phyloP scores from a whole-genome alignment of 2,797 vertebrate genomes.

The Oceanodroma leucorhoa region DNA sequence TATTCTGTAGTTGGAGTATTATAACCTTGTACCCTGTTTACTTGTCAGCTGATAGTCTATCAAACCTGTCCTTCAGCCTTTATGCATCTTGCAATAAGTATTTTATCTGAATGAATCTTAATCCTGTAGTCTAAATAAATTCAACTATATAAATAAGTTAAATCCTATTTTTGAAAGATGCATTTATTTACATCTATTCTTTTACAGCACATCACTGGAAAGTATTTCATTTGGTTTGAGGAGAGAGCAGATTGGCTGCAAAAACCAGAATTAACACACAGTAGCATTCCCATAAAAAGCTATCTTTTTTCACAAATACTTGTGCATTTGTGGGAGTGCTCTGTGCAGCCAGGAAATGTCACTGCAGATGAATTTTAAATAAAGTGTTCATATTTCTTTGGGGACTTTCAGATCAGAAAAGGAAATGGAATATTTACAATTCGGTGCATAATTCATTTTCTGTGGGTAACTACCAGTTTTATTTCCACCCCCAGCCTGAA shows the following conservation, averaged over 20 bases:
- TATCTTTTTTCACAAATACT: slow-evolving; percentile 60
- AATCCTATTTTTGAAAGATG: slow-evolving; percentile 23
- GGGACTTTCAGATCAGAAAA: slow-evolving; percentile 77
- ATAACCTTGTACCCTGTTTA: neutral
- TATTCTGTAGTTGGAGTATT: neutral
- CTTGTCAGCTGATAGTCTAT: neutral
- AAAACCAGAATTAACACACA: slow-evolving; percentile 62
- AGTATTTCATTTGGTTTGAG: slow-evolving; percentile 20
- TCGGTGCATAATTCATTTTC: slow-evolving; percentile 80
- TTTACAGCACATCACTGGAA: neutral
- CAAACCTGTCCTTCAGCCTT: slow-evolving; percentile 29
- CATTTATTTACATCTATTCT: slow-evolving; percentile 48
- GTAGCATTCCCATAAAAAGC: slow-evolving; percentile 51
- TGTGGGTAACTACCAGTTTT: slow-evolving; percentile 56
- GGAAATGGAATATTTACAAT: slow-evolving; percentile 81
- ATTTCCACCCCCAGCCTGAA: slow-evolving; percentile 34
- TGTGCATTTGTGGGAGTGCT: slow-evolving; percentile 64
- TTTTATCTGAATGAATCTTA: slow-evolving; percentile 52
- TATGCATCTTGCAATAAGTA: slow-evolving; percentile 17
- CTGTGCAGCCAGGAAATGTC: slow-evolving; percentile 70
- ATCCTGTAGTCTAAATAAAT: slow-evolving; percentile 36
- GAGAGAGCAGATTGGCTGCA: neutral
- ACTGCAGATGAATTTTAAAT: slow-evolving; percentile 78
- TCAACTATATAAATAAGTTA: slow-evolving; percentile 36
- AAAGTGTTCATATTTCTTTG: slow-evolving; percentile 77